Conservation (phyloP, 2,888 invertebrate species). For the Aricia artaxerxes region DNA sequence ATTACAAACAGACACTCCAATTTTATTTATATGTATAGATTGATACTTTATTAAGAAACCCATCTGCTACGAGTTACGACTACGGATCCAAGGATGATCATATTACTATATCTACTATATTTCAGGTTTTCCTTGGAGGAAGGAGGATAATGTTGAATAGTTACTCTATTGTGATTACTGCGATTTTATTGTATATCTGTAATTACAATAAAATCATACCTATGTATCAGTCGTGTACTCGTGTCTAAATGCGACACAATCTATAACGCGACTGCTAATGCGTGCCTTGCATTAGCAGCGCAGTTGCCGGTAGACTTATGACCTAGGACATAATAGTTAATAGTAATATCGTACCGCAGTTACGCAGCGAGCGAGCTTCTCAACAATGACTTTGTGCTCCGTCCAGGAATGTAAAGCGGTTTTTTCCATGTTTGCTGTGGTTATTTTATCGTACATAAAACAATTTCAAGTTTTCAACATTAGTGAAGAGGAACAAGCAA, state of each 20-base stretch:
- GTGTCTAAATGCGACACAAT: slow-evolving; percentile 7
- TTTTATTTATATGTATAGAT: too few relatives aligned
- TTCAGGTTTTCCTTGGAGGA: too few relatives aligned
- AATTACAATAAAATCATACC: background rate
- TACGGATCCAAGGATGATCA: too few relatives aligned
- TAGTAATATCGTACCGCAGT: background rate
- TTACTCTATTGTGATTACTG: too few relatives aligned
- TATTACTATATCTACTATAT: too few relatives aligned
- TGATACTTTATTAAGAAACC: too few relatives aligned
- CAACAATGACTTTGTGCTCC: slow-evolving; percentile 15
- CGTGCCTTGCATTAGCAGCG: background rate
- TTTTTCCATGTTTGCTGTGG: background rate
- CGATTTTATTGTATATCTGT: too few relatives aligned
- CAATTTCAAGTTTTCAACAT: background rate
- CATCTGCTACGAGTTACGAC: background rate
- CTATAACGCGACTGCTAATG: background rate
- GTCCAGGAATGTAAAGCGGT: background rate
- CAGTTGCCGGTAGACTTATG: background rate
- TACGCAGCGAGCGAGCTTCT: background rate
- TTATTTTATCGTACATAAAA: background rate
- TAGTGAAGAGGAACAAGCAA: too few relatives aligned
- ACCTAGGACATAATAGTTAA: background rate
- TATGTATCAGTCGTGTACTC: background rate
- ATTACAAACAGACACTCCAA: too few relatives aligned
- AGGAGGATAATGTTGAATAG: too few relatives aligned